Evolutionary conservation across 1,140 invertebrate genomes (phyloP).

Genomic region (Caenorhabditis inopinata): DNA sequence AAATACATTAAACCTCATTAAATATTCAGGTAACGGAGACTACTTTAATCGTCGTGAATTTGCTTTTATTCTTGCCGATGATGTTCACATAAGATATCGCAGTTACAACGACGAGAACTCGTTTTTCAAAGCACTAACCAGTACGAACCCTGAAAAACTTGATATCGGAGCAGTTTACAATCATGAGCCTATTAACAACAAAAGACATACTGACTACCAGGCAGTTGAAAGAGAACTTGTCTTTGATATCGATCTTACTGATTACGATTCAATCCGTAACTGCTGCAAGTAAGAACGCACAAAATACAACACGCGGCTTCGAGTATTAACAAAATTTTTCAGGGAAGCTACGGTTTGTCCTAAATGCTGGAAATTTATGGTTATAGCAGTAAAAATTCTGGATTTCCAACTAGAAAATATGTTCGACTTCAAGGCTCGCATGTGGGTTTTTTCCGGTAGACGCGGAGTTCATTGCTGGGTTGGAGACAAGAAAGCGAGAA

Average conservation of each 20-base stretch:
- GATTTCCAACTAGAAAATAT: slow-evolving; percentile 79
- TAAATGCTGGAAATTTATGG: slow-evolving; percentile 97
- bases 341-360: slow-evolving; percentile 81
- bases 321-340: slow-evolving; percentile 33
- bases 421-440: slow-evolving; percentile 86
- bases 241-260: slow-evolving; percentile 99
- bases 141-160: slow-evolving; percentile 82
- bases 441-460: slow-evolving; percentile 95
- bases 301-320: slow-evolving; percentile 2
- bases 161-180: slow-evolving; percentile 92
- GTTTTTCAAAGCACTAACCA: slow-evolving; percentile 79
- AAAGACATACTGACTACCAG: slow-evolving; percentile 69
- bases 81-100: slow-evolving; percentile 87
- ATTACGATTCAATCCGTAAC: slow-evolving; percentile 93
- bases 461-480: slow-evolving; percentile 97
- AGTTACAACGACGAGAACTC: slow-evolving; percentile 81
- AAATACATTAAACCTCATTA: not conserved
- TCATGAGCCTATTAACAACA: slow-evolving; percentile 73
- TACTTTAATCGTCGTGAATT: slow-evolving; percentile 85
- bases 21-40: slow-evolving; percentile 51
- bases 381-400: slow-evolving; percentile 85
- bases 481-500: slow-evolving; percentile 81
- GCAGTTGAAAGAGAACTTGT: slow-evolving; percentile 84
- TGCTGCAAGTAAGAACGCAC: slow-evolving; percentile 72
- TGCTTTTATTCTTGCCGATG: slow-evolving; percentile 88